Conservation (phyloP, 2,888 invertebrate species). For the Acleris cristana region DNA sequence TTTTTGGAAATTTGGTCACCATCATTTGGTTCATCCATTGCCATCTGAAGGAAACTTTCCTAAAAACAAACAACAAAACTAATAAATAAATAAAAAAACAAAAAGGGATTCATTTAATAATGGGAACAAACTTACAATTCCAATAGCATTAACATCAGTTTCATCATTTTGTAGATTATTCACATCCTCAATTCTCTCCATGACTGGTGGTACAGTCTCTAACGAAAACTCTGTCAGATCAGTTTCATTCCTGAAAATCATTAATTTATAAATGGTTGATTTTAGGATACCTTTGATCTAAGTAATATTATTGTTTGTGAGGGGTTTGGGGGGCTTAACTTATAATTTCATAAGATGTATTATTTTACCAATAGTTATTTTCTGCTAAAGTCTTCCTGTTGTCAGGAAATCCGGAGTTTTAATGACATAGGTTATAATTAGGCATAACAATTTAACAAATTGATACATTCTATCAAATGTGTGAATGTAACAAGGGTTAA, state of each 20-base stretch:
- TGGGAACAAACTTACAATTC: constrained; percentile 56
- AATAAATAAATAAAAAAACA: background rate
- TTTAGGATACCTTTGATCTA: too few relatives aligned
- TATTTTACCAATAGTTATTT: too few relatives aligned
- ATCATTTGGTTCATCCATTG: constrained; percentile 61
- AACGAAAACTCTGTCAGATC: constrained; percentile 69
- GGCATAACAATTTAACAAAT: background rate
- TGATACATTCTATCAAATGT: background rate
- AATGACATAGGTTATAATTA: too few relatives aligned
- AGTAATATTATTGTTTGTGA: too few relatives aligned
- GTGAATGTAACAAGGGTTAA: background rate
- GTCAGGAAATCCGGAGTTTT: too few relatives aligned
- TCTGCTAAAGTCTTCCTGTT: too few relatives aligned
- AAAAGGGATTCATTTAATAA: background rate
- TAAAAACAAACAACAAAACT: constrained; percentile 48
- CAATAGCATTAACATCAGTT: constrained; percentile 51
- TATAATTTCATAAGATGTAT: too few relatives aligned
- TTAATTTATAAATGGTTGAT: background rate
- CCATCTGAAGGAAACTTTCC: constrained; percentile 70
- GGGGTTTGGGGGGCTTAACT: too few relatives aligned
- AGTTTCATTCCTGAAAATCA: constrained; percentile 54
- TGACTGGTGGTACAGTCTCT: constrained; percentile 72
- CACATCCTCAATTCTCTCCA: constrained; percentile 66
- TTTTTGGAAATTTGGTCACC: constrained; percentile 48
- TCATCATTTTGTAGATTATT: constrained; percentile 48